phyloP scores from a whole-genome alignment of 2,888 invertebrate species.

The Rambutsinella grinnellia region DNA sequence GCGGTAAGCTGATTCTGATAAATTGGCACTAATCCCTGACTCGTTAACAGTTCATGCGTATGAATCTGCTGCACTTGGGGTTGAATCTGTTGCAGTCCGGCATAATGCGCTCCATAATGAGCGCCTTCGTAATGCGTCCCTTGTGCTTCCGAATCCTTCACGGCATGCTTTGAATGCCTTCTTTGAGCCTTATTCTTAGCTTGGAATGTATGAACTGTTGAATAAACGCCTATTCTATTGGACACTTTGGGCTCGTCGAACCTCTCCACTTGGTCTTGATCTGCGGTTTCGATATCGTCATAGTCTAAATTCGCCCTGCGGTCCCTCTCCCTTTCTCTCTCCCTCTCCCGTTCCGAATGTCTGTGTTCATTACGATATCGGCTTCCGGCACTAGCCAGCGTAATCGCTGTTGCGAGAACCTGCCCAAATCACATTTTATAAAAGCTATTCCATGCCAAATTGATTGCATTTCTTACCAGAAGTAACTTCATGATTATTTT shows the following conservation, averaged over 20 bases:
- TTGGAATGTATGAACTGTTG: constrained; percentile 20
- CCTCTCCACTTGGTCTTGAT: constrained; percentile 32
- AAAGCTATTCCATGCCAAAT: not conserved
- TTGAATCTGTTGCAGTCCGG: constrained; percentile 18
- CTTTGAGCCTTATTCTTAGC: constrained; percentile 18
- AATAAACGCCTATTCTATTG: constrained; percentile 21
- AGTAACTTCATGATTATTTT: constrained; percentile 20
- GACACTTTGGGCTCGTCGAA: constrained; percentile 29
- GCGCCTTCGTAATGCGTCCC: constrained; percentile 39
- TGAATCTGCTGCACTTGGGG: constrained; percentile 40
- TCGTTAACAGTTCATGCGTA: constrained; percentile 28
- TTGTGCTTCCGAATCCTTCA: constrained; percentile 37
- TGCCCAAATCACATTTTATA: constrained; percentile 1
- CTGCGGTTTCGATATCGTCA: constrained; percentile 41
- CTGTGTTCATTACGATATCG: constrained; percentile 17
- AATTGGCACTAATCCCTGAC: constrained; percentile 32
- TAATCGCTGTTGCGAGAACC: constrained; percentile 35
- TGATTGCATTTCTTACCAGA: constrained; percentile 35
- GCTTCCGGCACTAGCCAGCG: constrained; percentile 40
- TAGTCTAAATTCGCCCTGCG: constrained; percentile 36
- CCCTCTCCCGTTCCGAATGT: too few relatives aligned
- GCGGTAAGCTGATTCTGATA: not conserved
- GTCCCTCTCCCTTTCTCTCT: constrained; percentile 21
- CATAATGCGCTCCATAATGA: constrained; percentile 22
- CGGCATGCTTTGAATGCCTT: constrained; percentile 8